phyloP scores from a whole-genome alignment of 2,113 vertebrate genomes.

The Delphinus delphis region DNA sequence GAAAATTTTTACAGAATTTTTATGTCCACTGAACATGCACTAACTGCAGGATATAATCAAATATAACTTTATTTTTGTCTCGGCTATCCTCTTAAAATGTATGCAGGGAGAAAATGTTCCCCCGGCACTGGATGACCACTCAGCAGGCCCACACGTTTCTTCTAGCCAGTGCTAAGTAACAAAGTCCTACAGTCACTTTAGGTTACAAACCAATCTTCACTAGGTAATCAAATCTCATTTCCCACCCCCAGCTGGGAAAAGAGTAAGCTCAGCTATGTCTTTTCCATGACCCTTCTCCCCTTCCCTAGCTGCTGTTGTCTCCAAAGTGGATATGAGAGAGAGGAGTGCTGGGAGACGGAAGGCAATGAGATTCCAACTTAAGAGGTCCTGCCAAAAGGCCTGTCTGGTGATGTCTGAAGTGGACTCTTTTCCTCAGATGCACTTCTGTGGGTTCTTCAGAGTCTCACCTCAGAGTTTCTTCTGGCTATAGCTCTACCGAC shows the following conservation, averaged over 20 bases:
- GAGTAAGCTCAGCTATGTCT: not conserved
- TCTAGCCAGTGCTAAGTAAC: not conserved
- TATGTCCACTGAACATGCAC: not conserved
- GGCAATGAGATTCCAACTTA: not conserved
- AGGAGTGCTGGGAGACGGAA: not conserved
- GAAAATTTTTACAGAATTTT: slow-evolving; percentile 13
- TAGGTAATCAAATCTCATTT: not conserved
- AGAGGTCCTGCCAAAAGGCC: not conserved
- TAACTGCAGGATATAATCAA: not conserved
- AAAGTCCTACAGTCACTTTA: not conserved
- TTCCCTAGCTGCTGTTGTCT: not conserved
- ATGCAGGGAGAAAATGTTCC: not conserved
- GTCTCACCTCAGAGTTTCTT: not conserved
- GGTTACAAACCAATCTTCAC: not conserved
- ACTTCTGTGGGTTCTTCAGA: not conserved
- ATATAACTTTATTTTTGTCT: not conserved
- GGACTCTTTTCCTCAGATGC: not conserved
- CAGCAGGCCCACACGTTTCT: not conserved
- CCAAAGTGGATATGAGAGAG: not conserved
- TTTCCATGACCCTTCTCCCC: not conserved
- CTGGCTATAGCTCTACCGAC: not conserved
- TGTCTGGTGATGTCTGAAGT: not conserved
- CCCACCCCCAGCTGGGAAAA: not conserved
- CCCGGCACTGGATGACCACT: not conserved
- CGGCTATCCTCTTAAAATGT: not conserved